Evolutionary conservation across 2,113 vertebrate species (phyloP), one percentile per base, ranked within the genome.

Genomic region (Bubo blakistoni): DNA sequence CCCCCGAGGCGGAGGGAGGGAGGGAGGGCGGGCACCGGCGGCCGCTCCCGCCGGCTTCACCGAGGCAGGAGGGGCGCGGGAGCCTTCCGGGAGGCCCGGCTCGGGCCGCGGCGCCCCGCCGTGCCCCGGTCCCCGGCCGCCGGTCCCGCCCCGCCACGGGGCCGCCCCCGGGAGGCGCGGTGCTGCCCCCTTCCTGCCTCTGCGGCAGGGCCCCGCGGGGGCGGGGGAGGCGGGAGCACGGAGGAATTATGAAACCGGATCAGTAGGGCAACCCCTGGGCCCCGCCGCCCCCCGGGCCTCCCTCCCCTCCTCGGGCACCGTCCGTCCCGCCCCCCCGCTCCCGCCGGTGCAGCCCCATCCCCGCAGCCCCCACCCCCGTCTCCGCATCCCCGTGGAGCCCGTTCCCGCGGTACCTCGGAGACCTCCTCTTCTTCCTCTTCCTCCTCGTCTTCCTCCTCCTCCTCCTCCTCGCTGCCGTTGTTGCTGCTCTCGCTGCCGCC

Each of bases 351-450:
- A 18, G 57, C 24, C 12, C n/a, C n/a, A 3, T 22, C 36, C 27
- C 70, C 49, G 11, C n/a, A 22, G 36, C 27, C 51, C 30, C 15
- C 40, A 49, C 17, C 13, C 9, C 22, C 30, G 4, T 24, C 30
- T 16, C 65, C 55, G 9, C 17, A 38, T 11, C 26, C 32, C 26
- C 27, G 9, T 6, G 21, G 36, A 8, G 16, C 36, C 32, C 22
- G 11, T 34, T 29, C 18, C 32, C 51, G 12, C 36, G 17, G 83
- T 98, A 98, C 98, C 98, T 98, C 98, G 42, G 98, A 98, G 73
- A 98, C 98, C 97, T 98, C 98, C 51, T 97, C 96, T n/a, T 97
- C 97, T 0, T 97, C 97, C 3, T 97, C 93, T 10, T 98, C 98
- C 13, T 98, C 98, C 10, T 97, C 96, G 3, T 97, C 97, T 1